phyloP scores from a whole-genome alignment of 2,888 invertebrate species.

The Axea sp. region DNA sequence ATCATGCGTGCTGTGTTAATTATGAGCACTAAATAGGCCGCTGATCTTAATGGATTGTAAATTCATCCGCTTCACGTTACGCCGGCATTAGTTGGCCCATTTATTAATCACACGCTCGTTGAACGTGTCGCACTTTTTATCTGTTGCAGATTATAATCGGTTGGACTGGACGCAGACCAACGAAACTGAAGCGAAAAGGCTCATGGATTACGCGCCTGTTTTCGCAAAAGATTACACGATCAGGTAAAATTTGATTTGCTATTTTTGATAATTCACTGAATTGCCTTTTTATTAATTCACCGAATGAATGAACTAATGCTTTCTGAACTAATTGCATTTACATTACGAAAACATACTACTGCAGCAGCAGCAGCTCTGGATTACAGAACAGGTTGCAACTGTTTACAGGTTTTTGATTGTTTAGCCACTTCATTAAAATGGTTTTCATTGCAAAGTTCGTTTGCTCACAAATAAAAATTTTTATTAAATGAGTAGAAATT shows the following conservation, averaged over 20 bases:
- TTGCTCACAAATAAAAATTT: too few species aligned
- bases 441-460: too few species aligned
- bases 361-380: too few species aligned
- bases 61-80: constrained; percentile 35
- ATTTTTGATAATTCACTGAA: too few species aligned
- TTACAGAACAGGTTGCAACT: too few species aligned
- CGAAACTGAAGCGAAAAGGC: not conserved
- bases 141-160: constrained; percentile 36
- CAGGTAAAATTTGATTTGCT: not conserved
- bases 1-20: constrained; percentile 53
- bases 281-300: too few species aligned
- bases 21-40: constrained; percentile 52
- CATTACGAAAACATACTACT: too few species aligned
- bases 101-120: constrained; percentile 48
- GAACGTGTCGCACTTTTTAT: constrained; percentile 13
- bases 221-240: constrained; percentile 1
- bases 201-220: not conserved
- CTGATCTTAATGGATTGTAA: constrained; percentile 59
- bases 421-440: too few species aligned
- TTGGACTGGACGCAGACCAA: not conserved
- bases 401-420: too few species aligned
- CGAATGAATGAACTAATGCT: too few species aligned
- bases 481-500: too few species aligned
- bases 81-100: constrained; percentile 32
- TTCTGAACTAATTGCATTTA: too few species aligned